Evolutionary conservation across 2,888 invertebrate genomes (phyloP).

Genomic region (Lamellibrachia satsuma): DNA sequence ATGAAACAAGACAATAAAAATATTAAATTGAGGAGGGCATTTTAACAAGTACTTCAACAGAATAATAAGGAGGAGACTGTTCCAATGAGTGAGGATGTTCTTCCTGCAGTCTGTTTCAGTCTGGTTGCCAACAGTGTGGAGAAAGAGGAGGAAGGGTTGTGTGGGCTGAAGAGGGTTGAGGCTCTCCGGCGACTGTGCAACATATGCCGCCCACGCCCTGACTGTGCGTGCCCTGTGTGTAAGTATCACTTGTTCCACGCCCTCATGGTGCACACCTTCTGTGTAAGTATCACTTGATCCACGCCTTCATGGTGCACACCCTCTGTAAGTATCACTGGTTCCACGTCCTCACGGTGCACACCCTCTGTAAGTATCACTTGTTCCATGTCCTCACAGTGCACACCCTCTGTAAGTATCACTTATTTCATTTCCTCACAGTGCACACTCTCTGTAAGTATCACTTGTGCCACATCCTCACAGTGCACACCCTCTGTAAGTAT

Average conservation of each 20-base stretch:
- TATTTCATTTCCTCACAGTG: not conserved
- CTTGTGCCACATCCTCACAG: too few species aligned
- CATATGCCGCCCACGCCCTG: slow-evolving; percentile 84
- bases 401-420: not conserved
- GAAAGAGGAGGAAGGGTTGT: slow-evolving; percentile 85
- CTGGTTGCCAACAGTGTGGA: slow-evolving; percentile 87
- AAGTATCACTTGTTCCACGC: too few species aligned
- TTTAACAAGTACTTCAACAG: too few species aligned
- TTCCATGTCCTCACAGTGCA: slow-evolving; percentile 49
- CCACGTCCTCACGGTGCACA: slow-evolving; percentile 48
- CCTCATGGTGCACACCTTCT: slow-evolving; percentile 83
- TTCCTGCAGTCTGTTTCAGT: slow-evolving; percentile 77
- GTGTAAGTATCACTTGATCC: slow-evolving; percentile 69
- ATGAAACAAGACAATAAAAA: too few species aligned
- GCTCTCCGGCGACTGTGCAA: slow-evolving; percentile 84
- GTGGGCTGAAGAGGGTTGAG: slow-evolving; percentile 79
- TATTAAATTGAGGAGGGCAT: too few species aligned
- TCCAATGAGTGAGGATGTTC: slow-evolving; percentile 21
- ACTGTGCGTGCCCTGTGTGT: slow-evolving; percentile 80
- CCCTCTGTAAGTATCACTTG: slow-evolving; percentile 75
- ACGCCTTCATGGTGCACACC: not conserved
- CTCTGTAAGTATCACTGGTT: too few species aligned
- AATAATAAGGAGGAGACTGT: too few species aligned
- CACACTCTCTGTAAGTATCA: not conserved
- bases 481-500: too few species aligned